Base-by-base conservation (phyloP, 2,888 invertebrate species). In the Cosmorhoe ocellata region DNA sequence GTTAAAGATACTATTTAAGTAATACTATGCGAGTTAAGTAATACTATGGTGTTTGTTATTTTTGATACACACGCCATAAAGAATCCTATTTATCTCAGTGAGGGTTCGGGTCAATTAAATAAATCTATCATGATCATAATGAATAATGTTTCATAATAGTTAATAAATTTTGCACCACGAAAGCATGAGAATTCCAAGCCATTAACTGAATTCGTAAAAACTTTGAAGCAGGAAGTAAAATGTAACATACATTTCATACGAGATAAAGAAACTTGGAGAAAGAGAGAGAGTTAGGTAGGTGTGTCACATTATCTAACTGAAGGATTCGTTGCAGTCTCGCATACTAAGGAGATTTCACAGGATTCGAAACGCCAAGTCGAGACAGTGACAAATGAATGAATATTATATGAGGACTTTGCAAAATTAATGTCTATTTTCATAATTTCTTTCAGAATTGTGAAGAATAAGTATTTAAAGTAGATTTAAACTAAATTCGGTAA, bases 381-480 rank as follows among this genome's bases (percentile, higher is more conserved):
- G 57, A 39, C 41, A 57, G 34, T 51, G 49, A 59, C 28, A 51
- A 53, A 56, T 56, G 48, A 51, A 49, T 40, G 43, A 26, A 44
- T 36, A n/a, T 18, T 18, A 18, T 41, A 52, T 12, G 45, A 58
- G 45, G 43, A 44, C 37, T 18, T 43, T 49, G 45, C 28, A 46
- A 14, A 37, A 47, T 38, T 40, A 45, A 14, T 9, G n/a, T 13
- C 10, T 31, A 43, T 47, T 52, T 43, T 47, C 33, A 42, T 18
- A 18, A 27, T 36, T 37, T 18, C 24, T 18, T 40, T 10, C 31
- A 34, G 13, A 39, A 39, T 33, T 44, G 13, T 13, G 28, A 27
- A 27, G 18, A 36, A 44, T 28, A 2, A 5, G 1, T 14, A 3
- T n/a, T n/a, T n/a, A 8, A 8, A 7, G 7, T 10, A 18, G 7